Base-by-base conservation (phyloP, 2,888 invertebrate species). In the Myathropa florea region DNA sequence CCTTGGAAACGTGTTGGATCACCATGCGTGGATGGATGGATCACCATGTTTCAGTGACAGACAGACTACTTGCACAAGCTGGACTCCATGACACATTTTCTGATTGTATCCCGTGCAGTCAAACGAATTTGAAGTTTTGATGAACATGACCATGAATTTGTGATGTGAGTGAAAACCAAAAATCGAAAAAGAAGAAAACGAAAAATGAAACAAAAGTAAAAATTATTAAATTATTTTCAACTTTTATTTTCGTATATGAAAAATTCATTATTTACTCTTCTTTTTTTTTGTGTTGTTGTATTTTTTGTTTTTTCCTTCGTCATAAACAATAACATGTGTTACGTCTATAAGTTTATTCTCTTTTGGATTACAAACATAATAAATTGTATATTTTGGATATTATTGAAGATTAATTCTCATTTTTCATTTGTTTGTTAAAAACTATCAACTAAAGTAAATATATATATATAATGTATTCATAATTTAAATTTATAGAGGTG, bases 221-320 rank as follows among this genome's bases (percentile, higher is more conserved):
- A 70, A 57, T 71, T 85, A 77, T 84, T 81, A 82, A 85, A 77
- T 85, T 77, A 77, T 82, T 81, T 77, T 77, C 28, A 77, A 61
- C 73, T 68, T 85, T 82, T 85, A 77, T 82, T 85, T 76, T 73
- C 70, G 71, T 79, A 64, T 60, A 67, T 80, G 79, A 72, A 80
- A 65, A 60, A 28, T 65, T 12, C n/a, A 24, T 60, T 10, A 55
- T 79, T 24, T 65, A 64, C n/a, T 23, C 14, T 65, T 75, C 65
- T 68, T 77, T 53, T 68, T 77, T 76, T 46, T 72, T 26, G 21
- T 57, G 18, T 67, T 55, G 6, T 21, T 39, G 10, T 53, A n/a
- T 55, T 71, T 67, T 36, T 26, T 65, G 26, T 75, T 57, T 60
- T 12, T 23, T 59, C 55, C 53, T 57, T 26, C 28, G 57, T 71